A percentile compares a stretch with the other conserved stretches of the same genome.
Conservation (phyloP, 2,113 vertebrate species). For the Psammodynastes pulverulentus region DNA sequence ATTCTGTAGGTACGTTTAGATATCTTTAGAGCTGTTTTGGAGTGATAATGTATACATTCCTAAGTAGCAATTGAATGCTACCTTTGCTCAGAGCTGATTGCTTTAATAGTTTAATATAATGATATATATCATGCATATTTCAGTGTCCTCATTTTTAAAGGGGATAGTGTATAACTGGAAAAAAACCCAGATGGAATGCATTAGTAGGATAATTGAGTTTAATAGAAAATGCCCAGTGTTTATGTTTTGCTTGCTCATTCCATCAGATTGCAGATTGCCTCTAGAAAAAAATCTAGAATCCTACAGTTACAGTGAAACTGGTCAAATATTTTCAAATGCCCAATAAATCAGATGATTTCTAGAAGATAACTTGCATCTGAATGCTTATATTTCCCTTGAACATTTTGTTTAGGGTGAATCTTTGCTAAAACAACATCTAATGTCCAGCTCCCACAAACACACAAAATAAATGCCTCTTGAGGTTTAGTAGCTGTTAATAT, state of each 20-base stretch:
- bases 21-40: not conserved
- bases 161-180: not conserved
- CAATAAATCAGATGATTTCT: not conserved
- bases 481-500: not conserved
- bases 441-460: not conserved
- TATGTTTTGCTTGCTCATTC: not conserved
- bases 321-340: not conserved
- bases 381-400: not conserved
- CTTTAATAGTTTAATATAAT: not conserved
- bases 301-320: not conserved
- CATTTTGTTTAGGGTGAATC: not conserved
- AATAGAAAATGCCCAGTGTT: not conserved
- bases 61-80: not conserved
- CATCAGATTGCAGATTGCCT: not conserved
- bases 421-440: not conserved
- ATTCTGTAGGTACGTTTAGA: not conserved
- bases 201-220: not conserved
- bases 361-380: not conserved
- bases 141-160: not conserved
- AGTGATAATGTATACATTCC: not conserved
- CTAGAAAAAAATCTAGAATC: conserved; percentile 4
- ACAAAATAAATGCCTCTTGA: not conserved
- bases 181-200: not conserved
- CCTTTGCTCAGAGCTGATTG: not conserved
- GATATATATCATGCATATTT: not conserved